Base-by-base conservation (phyloP, 2,113 vertebrate genomes). In the Bambusicola thoracicus region DNA sequence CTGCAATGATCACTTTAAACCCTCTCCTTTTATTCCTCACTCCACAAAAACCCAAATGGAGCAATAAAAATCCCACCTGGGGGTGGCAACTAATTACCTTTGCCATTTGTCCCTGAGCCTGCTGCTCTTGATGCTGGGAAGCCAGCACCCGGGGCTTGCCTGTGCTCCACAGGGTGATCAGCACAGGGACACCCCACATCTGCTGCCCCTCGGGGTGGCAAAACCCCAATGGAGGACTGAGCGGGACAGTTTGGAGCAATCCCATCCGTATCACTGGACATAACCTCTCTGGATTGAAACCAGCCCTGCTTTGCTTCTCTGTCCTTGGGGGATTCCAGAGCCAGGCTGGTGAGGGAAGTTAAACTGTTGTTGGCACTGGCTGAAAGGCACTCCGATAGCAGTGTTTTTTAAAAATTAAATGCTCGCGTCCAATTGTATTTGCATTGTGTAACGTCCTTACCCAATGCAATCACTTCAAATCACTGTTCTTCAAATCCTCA, bases 391-490 rank as follows among this genome's bases (percentile, higher is more conserved):
- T 20, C 75, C 34, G 2, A 24, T 2, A 63, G 63, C 74, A 0
- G 0, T 3, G 70, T 13, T 51, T 81, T 81, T 94, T 51, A 62
- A 73, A 82, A 89, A 91, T 94, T 88, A 97, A 97, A 94, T 8
- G 90, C 79, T 91, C 1, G 61, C 73, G 85, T 89, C 91, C 93
- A 58, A 58, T 83, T 78, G 93, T 86, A 38, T 94, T 96, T 94
- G 94, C 87, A 75, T 92, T 61, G 79, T 21, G 46, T 19, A 90
- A 68, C 2, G 6, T 94, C 90, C 95, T 94, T 38, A 75, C 24
- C 76, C 87, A 2, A 40, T 15, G 87, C 89, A 72, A 92, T 97
- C 94, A 83, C 96, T 95, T 95, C 85, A 81, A 79, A 93, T 89
- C 93, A 81, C 40, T 38, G 38, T 58, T 80, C 73, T 44, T 51